These are phyloP conservation scores for Amorpha juglandis DNA, from an alignment of 2,888 invertebrate species.

Conservation along the genomic window DNA sequence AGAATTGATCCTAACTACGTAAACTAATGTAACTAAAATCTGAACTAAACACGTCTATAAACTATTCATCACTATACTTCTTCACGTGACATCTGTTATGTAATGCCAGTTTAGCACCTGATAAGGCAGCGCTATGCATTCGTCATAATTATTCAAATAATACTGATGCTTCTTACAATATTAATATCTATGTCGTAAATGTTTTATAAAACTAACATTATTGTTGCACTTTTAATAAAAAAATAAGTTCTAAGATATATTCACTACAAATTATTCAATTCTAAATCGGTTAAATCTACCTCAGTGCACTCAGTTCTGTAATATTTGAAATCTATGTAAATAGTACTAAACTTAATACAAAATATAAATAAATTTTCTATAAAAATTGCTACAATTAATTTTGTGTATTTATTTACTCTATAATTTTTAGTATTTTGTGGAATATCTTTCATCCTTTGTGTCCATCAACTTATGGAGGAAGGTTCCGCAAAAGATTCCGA, in stretches of 20 bases:
- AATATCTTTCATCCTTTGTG: not conserved
- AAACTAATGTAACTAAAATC: slow-evolving; percentile 12
- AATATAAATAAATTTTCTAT: not conserved
- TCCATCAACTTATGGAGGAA: not conserved
- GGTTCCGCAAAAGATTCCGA: not conserved
- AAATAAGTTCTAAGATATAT: not conserved
- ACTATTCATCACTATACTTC: slow-evolving; percentile 16
- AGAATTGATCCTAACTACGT: slow-evolving; percentile 5
- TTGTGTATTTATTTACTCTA: not conserved
- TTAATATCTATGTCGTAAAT: slow-evolving; percentile 6
- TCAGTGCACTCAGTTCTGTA: slow-evolving; percentile 8
- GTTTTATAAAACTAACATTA: slow-evolving; percentile 2
- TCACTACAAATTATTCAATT: not conserved
- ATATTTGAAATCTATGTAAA: not conserved
- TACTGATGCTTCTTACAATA: slow-evolving; percentile 9
- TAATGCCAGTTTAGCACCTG: slow-evolving; percentile 2
- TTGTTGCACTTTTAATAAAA: slow-evolving; percentile 1
- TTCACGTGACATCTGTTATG: slow-evolving; percentile 13
- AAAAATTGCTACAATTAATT: not conserved
- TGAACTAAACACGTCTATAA: not conserved
- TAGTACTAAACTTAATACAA: not conserved
- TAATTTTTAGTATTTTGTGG: not conserved
- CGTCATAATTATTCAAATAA: not conserved
- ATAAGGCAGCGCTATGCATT: slow-evolving; percentile 2
- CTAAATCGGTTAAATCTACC: not conserved